These are phyloP conservation scores for Gallinago stenura DNA, from an alignment of 2,797 vertebrate species.

Conservation along the genomic window DNA sequence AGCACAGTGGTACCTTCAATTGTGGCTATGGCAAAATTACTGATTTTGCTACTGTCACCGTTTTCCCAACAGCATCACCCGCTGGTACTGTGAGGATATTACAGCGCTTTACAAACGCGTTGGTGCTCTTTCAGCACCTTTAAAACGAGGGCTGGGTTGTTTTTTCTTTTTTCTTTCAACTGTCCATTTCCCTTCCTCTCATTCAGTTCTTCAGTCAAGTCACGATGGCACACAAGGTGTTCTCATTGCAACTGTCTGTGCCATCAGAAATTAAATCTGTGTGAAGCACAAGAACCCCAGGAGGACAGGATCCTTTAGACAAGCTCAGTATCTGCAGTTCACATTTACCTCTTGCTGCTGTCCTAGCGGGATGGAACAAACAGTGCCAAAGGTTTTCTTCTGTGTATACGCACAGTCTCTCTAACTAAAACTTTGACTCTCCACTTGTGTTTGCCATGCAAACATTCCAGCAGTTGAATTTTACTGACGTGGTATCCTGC, in stretches of 20 bases:
- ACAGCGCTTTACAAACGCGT: not conserved
- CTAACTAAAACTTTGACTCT: constrained; percentile 2
- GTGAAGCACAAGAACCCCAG: not conserved
- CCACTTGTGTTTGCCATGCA: not conserved
- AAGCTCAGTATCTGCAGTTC: not conserved
- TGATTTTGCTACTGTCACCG: not conserved
- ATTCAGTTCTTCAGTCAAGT: not conserved
- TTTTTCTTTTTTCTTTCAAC: not conserved
- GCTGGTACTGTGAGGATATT: not conserved
- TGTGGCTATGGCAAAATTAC: not conserved
- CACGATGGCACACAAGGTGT: not conserved
- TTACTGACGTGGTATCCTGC: not conserved
- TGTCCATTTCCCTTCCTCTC: not conserved
- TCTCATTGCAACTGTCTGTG: not conserved
- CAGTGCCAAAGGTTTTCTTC: constrained; percentile 32
- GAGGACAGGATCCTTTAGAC: not conserved
- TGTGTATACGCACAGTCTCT: not conserved
- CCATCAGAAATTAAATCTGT: not conserved
- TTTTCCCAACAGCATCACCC: not conserved
- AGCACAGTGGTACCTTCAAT: not conserved
- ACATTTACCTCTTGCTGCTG: not conserved
- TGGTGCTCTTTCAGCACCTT: not conserved
- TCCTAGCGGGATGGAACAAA: not conserved
- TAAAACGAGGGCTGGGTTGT: not conserved
- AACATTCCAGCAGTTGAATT: constrained; percentile 22